These are phyloP conservation scores for Dreissena rostriformis DNA, from an alignment of 1,140 invertebrate genomes.

Conservation along the genomic window DNA sequence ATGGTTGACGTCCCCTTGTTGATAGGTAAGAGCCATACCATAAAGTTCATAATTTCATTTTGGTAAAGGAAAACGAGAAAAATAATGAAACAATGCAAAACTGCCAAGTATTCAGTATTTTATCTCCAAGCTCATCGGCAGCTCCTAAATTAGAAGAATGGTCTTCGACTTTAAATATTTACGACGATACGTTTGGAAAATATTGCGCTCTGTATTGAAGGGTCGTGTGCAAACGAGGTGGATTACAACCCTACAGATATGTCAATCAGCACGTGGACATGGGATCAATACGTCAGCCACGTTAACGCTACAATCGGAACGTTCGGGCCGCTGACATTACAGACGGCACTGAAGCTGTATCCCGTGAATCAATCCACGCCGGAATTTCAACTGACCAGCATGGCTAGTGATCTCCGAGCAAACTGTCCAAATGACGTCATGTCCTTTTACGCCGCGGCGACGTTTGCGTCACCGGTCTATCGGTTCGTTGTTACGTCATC, in stretches of 20 bases:
- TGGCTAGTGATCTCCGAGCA: conserved; percentile 61
- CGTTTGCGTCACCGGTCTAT: conserved; percentile 62
- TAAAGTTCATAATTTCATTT: no score
- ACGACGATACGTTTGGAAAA: no score
- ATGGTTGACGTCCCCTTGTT: conserved; percentile 61
- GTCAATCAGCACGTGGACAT: conserved; percentile 64
- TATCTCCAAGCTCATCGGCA: no score
- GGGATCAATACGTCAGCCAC: conserved; percentile 60
- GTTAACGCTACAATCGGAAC: conserved; percentile 59
- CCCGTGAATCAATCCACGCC: conserved; percentile 53
- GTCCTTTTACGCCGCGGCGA: conserved; percentile 23
- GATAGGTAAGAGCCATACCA: conserved; percentile 49
- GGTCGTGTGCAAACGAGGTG: conserved; percentile 63
- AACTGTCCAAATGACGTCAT: conserved; percentile 64
- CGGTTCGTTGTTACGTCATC: conserved; percentile 62
- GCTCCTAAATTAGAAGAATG: no score
- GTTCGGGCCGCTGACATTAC: conserved; percentile 49
- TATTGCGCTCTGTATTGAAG: conserved; percentile 38
- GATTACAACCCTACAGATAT: conserved; percentile 55
- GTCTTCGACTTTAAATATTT: no score
- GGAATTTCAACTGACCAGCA: conserved; percentile 63
- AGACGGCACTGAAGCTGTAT: conserved; percentile 61
- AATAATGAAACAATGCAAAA: no score
- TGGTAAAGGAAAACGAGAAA: no score
- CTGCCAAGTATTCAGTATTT: no score